Base-by-base conservation (phyloP, 2,888 invertebrate species). In the Drosophila acutilabella region DNA sequence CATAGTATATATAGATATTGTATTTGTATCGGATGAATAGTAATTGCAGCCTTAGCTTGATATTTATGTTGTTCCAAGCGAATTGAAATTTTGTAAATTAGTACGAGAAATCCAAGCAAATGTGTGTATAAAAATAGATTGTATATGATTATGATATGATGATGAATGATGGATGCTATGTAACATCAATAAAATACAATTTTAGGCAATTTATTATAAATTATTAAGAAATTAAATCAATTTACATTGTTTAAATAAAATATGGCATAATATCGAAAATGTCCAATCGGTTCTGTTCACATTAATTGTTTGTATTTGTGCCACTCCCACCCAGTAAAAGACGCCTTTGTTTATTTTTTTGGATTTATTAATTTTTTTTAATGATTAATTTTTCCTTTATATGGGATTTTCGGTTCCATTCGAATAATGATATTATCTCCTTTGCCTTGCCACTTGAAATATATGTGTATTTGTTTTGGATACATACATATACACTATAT, bases 151-250 rank as follows among this genome's bases (percentile, higher is more conserved):
- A 71, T 60, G 52, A 48, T 40, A 58, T 58, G 38, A 36, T 57
- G 8, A 36, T 36, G 13, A 64, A 48, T 73, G 76, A 75, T 56
- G 66, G 48, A 70, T 75, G 54, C 41, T 52, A 62, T 76, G 66
- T 67, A 57, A 71, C 76, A 78, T 74, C 74, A 76, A 82, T 73
- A 71, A 65, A 70, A 73, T 57, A 67, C 60, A 65, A 71, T 69
- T 69, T 83, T 88, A 86, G 84, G 87, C 74, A 86, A 82, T 88
- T 83, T 74, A 88, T 77, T 69, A 75, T 69, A 62, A 85, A 73
- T 65, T 58, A 73, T 71, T 67, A 73, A 62, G 62, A 56, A 73
- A 82, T 66, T 65, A 70, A 77, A 81, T 70, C 50, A 81, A 71
- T 80, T 58, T 72, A 74, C 58, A 65, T 70, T 72, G 80, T 82